These are phyloP conservation scores for Apus apus DNA, from an alignment of 2,113 vertebrate genomes.

Conservation along the genomic window DNA sequence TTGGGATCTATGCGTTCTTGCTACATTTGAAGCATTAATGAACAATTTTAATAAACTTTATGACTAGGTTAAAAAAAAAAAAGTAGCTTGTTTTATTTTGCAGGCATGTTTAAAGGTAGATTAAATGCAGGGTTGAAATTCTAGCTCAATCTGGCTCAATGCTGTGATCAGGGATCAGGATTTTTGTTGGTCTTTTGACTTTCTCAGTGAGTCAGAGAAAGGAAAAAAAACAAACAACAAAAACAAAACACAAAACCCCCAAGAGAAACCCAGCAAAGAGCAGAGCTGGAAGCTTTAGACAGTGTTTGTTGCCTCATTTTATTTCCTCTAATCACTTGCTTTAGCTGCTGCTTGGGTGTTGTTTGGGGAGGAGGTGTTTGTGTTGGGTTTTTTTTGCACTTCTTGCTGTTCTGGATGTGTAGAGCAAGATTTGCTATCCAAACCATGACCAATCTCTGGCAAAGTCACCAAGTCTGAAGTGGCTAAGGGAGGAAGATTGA, in stretches of 20 bases:
- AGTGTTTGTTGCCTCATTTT: slow-evolving; percentile 22
- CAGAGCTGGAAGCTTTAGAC: slow-evolving; percentile 12
- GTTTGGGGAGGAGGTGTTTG: slow-evolving; percentile 59
- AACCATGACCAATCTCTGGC: slow-evolving; percentile 35
- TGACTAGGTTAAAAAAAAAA: slow-evolving; percentile 73
- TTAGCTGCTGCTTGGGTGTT: slow-evolving; percentile 31
- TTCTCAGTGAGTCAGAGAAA: slow-evolving; percentile 23
- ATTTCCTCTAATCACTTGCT: slow-evolving; percentile 45
- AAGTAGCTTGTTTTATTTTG: slow-evolving; percentile 62
- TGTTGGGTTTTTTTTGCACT: slow-evolving; percentile 1
- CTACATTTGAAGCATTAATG: slow-evolving; percentile 83
- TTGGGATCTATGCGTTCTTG: slow-evolving; percentile 81
- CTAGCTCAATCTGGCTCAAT: neutral
- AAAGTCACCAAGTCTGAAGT: neutral
- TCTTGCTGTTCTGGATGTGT: slow-evolving; percentile 33
- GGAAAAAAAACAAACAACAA: neutral
- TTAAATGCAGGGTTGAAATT: neutral
- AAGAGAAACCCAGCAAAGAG: slow-evolving; percentile 25
- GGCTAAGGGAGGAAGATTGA: slow-evolving; percentile 2
- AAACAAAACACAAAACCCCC: neutral
- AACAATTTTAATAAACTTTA: slow-evolving; percentile 86
- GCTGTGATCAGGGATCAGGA: neutral
- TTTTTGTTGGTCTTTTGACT: neutral
- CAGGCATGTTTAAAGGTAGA: neutral
- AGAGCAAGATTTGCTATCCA: slow-evolving; percentile 51